phyloP scores from a whole-genome alignment of 2,113 vertebrate genomes.

The Chitala chitala region DNA sequence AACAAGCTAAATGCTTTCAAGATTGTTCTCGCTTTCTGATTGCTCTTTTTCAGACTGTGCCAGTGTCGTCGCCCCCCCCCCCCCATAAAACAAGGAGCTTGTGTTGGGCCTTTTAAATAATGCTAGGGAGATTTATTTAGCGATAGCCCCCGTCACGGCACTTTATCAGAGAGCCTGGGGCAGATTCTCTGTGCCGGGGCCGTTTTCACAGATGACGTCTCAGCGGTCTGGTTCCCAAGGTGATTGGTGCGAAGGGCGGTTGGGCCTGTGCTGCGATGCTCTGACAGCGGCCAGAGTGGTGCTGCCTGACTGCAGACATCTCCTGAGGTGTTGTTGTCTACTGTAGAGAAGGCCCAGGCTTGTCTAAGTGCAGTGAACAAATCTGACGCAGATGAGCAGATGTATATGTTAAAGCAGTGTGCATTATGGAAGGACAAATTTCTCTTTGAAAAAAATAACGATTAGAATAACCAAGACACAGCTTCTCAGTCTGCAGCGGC shows the following conservation, averaged over 20 bases:
- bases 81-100: conserved; percentile 39
- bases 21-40: conserved; percentile 53
- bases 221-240: not conserved
- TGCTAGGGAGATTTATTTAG: conserved; percentile 23
- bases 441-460: no score
- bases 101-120: conserved; percentile 25
- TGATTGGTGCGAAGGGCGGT: not conserved
- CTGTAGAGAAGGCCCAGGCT: no score
- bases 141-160: conserved; percentile 19
- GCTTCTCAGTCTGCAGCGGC: no score
- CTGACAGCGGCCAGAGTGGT: no score
- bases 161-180: conserved; percentile 15
- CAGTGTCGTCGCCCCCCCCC: not conserved
- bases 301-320: no score
- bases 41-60: conserved; percentile 26
- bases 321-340: no score
- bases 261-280: no score
- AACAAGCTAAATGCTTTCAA: conserved; percentile 61
- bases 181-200: conserved; percentile 2
- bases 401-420: no score
- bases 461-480: no score
- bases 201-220: conserved; percentile 19
- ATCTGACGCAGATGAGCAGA: no score
- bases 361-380: no score
- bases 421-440: no score